Base-by-base conservation (phyloP, 2,888 invertebrate genomes). In the Noctua janthina region DNA sequence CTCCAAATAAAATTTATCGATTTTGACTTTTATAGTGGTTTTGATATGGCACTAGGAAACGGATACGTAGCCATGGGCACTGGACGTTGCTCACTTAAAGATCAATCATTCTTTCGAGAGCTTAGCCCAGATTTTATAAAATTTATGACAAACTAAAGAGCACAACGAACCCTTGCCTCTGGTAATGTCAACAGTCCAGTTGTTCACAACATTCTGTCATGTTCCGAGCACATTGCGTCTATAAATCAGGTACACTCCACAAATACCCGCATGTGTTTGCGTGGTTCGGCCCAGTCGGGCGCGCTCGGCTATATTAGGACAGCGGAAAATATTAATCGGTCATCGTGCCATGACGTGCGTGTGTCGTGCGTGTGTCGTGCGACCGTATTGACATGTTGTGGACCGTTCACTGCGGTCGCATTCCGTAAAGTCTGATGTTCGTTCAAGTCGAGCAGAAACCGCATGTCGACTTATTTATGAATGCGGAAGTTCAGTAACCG, bases 171-270 rank as follows among this genome's bases (percentile, higher is more conserved):
- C 51, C 59, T 54, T 23, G 35, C 49, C 8, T 39, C 54, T 69
- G 56, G 35, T 56, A 51, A 54, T 62, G 17, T 51, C 59, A 70
- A 67, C 54, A 67, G n/a, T n/a, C 62, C n/a, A 59, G 69, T 46
- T 46, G 11, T 29, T n/a, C 39, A 70, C 23, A 64, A 46, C 35
- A 64, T 66, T 29, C 62, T 70, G 73, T 70, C 84, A 69, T 85
- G 74, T 62, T 39, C 3, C 43, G 62, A 64, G 39, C 71, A 82
- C 64, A 56, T 68, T 72, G 68, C 59, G 72, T 64, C 49, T 69
- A 46, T 83, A 77, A 87, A 83, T 83, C 78, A 73, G 51, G 66
- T 64, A 69, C 64, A 69, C 15, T 78, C 87, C 87, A 69, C 46
- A 83, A 84, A 83, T 87, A 87, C 59, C 13, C 59, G 64, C n/a